These are phyloP conservation scores for Cephonodes hylas DNA, from an alignment of 2,888 invertebrate species.

Conservation along the genomic window DNA sequence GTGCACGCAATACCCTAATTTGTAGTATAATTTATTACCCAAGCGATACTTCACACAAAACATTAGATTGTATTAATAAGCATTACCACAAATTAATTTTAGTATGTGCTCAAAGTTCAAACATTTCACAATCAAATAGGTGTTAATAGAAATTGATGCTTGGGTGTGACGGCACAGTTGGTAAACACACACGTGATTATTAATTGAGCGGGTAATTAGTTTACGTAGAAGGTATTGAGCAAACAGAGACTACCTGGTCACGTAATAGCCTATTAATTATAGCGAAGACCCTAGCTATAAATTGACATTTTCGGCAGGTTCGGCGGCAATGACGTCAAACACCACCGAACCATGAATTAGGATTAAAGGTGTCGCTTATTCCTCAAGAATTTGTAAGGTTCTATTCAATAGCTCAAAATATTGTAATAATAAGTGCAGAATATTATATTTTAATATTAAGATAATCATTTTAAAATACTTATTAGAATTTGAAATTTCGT, in stretches of 20 bases:
- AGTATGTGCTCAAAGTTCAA: too few species aligned
- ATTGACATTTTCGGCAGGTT: not conserved
- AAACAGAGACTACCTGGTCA: not conserved
- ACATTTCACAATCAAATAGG: not conserved
- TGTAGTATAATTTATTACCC: too few species aligned
- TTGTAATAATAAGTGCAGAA: too few species aligned
- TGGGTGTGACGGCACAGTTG: not conserved
- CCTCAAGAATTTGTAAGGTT: too few species aligned
- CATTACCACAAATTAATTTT: too few species aligned
- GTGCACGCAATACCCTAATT: too few species aligned
- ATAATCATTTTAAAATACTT: too few species aligned
- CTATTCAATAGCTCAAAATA: too few species aligned
- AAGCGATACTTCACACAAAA: too few species aligned
- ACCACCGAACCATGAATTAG: not conserved
- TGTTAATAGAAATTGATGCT: not conserved
- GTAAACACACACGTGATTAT: not conserved
- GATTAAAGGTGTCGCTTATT: not conserved
- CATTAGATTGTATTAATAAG: too few species aligned
- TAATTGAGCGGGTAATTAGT: not conserved
- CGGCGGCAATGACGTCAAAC: not conserved
- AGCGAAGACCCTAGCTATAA: not conserved
- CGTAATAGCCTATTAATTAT: constrained; percentile 3
- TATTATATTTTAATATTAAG: too few species aligned
- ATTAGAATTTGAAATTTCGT: too few species aligned
- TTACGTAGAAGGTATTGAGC: not conserved